Base-by-base conservation (phyloP, 2,113 vertebrate species). In the Cariama cristata region DNA sequence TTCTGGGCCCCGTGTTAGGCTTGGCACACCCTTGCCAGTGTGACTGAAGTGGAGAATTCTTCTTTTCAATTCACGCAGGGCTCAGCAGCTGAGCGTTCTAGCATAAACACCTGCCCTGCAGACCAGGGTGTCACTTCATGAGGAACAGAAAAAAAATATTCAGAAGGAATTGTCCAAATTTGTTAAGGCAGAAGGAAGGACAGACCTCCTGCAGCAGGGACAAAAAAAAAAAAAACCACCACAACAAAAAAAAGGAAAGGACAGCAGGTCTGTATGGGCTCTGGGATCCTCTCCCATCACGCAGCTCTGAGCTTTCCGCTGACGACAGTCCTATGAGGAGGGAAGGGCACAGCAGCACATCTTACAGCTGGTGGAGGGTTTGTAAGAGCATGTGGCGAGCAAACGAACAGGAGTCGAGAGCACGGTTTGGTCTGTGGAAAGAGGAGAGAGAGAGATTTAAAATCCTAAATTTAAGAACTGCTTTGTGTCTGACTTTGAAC, bases 361-460 rank as follows among this genome's bases (percentile, higher is more conserved):
- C 81, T 90, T 91, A 98, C 77, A 98, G 97, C 52, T 98, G 98
- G 90, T 99, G 97, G 11, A 99, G 98, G 6, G 99, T 99, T 87
- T 99, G 98, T 93, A 99, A 97, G 58, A 99, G 99, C 75, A 59
- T 98, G 97, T 98, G 99, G 93, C 98, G 98, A 92, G 99, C 98
- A 27, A 98, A 98, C 8, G 98, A 97, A 88, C 99, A 99, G 11
- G 98, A 98, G 86, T 99, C 99, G 94, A 99, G 97, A 53, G 98
- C 98, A n/a, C 98, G 98, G 76, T 98, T 99, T 92, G 98, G 99
- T 93, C 99, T 99, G 97, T 12, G 42, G 83, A 93, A 58, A 97
- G 12, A 98, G 18, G 38, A 44, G 33, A 77, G 35, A 86, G 17
- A 74, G 8, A 85, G 4, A 42, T 50, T 91, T 71, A 30, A 88